Conservation (phyloP, 2,888 invertebrate genomes). For the Cryptosula pallasiana region DNA sequence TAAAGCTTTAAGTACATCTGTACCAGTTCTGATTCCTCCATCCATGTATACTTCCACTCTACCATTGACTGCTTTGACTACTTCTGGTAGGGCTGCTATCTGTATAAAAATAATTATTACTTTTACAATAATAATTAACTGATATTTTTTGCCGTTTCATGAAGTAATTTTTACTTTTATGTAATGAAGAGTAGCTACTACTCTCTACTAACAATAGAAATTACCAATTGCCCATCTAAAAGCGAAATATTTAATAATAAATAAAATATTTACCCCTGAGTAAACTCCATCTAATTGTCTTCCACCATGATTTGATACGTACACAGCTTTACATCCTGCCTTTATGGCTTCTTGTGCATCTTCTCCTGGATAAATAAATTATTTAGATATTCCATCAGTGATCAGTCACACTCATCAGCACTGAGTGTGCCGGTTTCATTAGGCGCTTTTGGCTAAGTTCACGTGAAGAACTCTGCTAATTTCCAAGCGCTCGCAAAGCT, state of each 20-base stretch:
- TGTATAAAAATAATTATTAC: neutral
- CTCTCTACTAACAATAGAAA: too few species aligned
- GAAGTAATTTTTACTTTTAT: too few species aligned
- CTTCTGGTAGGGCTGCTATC: conserved; percentile 27
- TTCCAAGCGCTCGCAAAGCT: too few species aligned
- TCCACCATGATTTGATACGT: conserved; percentile 28
- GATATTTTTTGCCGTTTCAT: too few species aligned
- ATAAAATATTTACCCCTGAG: conserved; percentile 23
- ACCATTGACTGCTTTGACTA: conserved; percentile 24
- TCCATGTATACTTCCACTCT: conserved; percentile 27
- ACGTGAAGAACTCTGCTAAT: too few species aligned
- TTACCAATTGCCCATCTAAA: too few species aligned
- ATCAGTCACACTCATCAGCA: neutral
- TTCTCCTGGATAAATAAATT: neutral
- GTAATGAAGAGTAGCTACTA: too few species aligned
- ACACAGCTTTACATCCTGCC: conserved; percentile 24
- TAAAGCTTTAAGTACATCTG: conserved; percentile 53
- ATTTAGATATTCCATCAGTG: neutral
- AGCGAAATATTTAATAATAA: too few species aligned
- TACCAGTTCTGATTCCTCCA: conserved; percentile 26
- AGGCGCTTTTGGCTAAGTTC: neutral
- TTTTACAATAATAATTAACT: too few species aligned
- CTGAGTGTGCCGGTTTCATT: neutral
- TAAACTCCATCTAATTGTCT: conserved; percentile 25
- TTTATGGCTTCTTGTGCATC: conserved; percentile 26